Evolutionary conservation across 2,113 vertebrate genomes (phyloP).

Genomic region (Platichthys flesus): DNA sequence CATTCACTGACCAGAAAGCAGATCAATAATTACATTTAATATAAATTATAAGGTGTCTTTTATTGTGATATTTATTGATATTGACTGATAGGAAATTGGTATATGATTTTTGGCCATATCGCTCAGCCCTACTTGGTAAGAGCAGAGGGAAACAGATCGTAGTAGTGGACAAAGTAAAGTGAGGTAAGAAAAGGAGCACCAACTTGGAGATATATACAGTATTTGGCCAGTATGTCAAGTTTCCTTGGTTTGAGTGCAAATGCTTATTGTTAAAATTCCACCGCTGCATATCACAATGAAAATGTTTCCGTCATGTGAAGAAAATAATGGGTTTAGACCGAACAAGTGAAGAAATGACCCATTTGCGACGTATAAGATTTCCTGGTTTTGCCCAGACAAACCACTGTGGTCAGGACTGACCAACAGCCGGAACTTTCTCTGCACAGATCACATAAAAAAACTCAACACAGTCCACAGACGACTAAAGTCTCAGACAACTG

Average conservation of each 20-base stretch:
- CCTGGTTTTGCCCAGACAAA: constrained; percentile 16
- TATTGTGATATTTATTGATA: too few relatives aligned
- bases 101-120: too few relatives aligned
- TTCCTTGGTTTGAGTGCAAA: too few relatives aligned
- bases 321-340: constrained; percentile 8
- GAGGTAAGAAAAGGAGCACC: neutral
- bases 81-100: too few relatives aligned
- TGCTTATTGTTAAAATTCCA: neutral
- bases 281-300: constrained; percentile 2
- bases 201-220: too few relatives aligned
- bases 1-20: too few relatives aligned
- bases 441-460: neutral
- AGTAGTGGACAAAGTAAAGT: neutral
- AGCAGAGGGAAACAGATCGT: too few relatives aligned
- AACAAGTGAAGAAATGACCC: neutral
- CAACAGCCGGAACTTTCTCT: neutral
- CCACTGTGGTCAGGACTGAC: constrained; percentile 14
- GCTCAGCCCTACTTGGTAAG: too few relatives aligned
- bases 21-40: too few relatives aligned
- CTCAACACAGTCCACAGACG: neutral
- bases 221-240: neutral
- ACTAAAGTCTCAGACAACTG: neutral
- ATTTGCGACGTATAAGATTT: neutral
- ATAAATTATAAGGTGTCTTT: too few relatives aligned
- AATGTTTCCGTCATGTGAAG: neutral